These are phyloP conservation scores for Pristionchus arcanus DNA, from an alignment of 2,888 invertebrate genomes.

Conservation along the genomic window DNA sequence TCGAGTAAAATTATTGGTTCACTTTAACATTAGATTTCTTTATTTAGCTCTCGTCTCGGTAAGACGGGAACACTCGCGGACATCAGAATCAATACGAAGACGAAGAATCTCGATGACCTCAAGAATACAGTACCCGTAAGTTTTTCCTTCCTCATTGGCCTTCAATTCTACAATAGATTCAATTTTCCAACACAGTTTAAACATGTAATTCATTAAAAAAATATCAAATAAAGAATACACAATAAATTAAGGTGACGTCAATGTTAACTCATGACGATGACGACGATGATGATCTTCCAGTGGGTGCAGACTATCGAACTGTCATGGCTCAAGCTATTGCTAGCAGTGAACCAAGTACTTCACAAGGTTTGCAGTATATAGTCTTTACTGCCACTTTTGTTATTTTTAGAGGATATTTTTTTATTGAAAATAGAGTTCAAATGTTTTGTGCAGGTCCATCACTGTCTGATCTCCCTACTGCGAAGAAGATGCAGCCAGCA, in stretches of 20 bases:
- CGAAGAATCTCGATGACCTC: conserved; percentile 43
- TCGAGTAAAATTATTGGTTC: background rate
- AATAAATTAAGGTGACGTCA: background rate
- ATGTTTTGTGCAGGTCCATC: conserved; percentile 13
- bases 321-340: conserved; percentile 53
- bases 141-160: background rate
- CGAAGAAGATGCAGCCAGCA: conserved; percentile 27
- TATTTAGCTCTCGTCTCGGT: background rate
- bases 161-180: no score
- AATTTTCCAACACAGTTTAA: no score
- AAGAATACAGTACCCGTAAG: conserved; percentile 43
- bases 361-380: background rate
- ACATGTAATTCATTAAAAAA: no score
- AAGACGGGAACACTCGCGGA: conserved; percentile 45
- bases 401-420: background rate
- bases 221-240: background rate
- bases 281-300: conserved; percentile 54
- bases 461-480: conserved; percentile 15
- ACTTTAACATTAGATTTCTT: background rate
- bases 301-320: conserved; percentile 53
- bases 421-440: background rate
- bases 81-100: conserved; percentile 45
- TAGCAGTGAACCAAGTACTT: background rate
- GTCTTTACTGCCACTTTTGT: background rate
- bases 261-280: background rate